Conservation (phyloP, 2,888 invertebrate species). For the Drosophila bunnanda region DNA sequence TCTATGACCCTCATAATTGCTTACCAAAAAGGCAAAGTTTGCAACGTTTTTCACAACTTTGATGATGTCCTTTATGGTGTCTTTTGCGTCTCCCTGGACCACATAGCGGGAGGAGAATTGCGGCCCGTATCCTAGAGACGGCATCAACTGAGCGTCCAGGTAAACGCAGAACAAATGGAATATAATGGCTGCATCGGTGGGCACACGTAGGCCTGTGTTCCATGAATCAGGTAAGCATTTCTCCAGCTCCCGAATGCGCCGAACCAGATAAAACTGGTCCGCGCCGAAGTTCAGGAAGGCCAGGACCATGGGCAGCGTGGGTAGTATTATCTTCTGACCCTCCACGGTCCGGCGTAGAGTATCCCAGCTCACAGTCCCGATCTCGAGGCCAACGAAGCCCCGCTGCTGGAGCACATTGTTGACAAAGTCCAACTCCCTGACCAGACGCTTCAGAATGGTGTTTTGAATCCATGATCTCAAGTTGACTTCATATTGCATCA, state of each 20-base stretch:
- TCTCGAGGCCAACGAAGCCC: slow-evolving; percentile 88
- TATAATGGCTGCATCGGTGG: slow-evolving; percentile 93
- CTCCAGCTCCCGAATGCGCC: slow-evolving; percentile 90
- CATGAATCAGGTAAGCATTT: slow-evolving; percentile 85
- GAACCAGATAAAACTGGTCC: slow-evolving; percentile 94
- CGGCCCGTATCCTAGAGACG: slow-evolving; percentile 88
- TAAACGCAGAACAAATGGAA: slow-evolving; percentile 94
- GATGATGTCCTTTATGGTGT: slow-evolving; percentile 81
- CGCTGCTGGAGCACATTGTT: slow-evolving; percentile 89
- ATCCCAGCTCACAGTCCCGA: slow-evolving; percentile 90
- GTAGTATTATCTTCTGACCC: slow-evolving; percentile 83
- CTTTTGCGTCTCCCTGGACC: slow-evolving; percentile 82
- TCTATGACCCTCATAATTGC: slow-evolving; percentile 75
- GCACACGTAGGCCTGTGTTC: slow-evolving; percentile 90
- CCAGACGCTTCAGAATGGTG: slow-evolving; percentile 91
- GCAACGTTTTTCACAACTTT: slow-evolving; percentile 82
- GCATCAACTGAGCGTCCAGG: slow-evolving; percentile 92
- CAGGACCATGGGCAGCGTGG: slow-evolving; percentile 86
- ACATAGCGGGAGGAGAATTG: slow-evolving; percentile 86
- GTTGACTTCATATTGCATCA: slow-evolving; percentile 92
- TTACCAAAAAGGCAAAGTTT: slow-evolving; percentile 83
- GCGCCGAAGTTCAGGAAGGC: slow-evolving; percentile 92
- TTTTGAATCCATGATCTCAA: slow-evolving; percentile 93
- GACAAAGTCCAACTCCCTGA: slow-evolving; percentile 89
- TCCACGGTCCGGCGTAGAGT: slow-evolving; percentile 90